phyloP scores from a whole-genome alignment of 2,797 vertebrate species.

The Chloroceryle inda region DNA sequence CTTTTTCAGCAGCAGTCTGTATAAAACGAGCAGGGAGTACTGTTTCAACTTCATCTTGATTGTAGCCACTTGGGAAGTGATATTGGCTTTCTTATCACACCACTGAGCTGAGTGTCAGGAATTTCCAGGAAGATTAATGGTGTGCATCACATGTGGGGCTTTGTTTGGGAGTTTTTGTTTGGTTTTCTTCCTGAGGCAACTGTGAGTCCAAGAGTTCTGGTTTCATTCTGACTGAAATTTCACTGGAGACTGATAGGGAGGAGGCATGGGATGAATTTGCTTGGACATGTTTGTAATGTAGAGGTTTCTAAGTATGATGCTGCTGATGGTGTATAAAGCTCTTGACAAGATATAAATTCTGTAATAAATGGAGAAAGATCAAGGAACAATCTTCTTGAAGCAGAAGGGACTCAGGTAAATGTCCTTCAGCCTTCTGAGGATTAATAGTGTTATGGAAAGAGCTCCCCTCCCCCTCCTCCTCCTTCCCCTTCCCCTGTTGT shows the following conservation, averaged over 20 bases:
- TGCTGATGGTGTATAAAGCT: background rate
- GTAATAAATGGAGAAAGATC: background rate
- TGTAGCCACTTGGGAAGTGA: background rate
- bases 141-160: background rate
- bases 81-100: background rate
- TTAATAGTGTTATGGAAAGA: background rate
- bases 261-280: background rate
- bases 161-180: background rate
- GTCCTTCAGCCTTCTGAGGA: background rate
- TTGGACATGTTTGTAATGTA: background rate
- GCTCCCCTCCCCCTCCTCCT: background rate
- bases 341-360: background rate
- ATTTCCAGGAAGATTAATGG: background rate
- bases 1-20: background rate
- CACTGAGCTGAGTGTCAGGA: background rate
- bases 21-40: background rate
- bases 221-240: background rate
- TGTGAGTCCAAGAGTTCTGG: background rate
- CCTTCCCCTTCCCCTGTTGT: too few relatives aligned
- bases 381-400: background rate
- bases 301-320: background rate
- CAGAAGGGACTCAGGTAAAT: background rate
- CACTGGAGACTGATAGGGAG: background rate
- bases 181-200: background rate
- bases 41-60: background rate